Evolutionary conservation across 2,113 vertebrate genomes (phyloP), one percentile per base, ranked within the genome.

Genomic region (Plestiodon gilberti): DNA sequence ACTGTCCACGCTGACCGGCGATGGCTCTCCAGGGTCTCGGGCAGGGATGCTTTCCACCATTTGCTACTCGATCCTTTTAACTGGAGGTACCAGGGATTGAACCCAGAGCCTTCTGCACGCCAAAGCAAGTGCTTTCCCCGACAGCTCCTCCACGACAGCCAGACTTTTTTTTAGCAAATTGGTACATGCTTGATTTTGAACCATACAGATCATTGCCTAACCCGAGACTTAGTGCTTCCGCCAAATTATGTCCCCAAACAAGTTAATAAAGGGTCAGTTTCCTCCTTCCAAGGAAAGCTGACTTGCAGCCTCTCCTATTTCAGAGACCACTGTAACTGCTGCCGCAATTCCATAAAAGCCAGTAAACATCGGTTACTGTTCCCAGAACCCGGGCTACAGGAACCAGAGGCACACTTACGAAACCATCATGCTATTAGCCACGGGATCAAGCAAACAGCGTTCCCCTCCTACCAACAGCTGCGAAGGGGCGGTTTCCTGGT

Each of bases 401-500:
- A 33, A 8, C 28, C 6, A 22, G 55, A 61, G n/a, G 55, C 10
- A 52, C 15, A 5, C 38, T 43, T 4, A 9, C 38, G 35, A 9
- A 10, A 22, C 73, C 55, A 30, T 15, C 48, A 71, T 33, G 20
- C 17, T 8, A 71, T 38, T 9, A 1, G 1, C 10, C 4, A 43
- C 3, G 2, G 4, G 28, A 6, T 23, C 48, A 69, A 35, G 18
- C 64, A 11, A 35, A n/a, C 7, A n/a, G 3, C 30, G 23, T 17
- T 18, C n/a, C 6, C 55, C 20, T 75, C 40, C 80, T 33, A n/a
- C 82, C 1, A 90, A 43, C 71, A 76, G 43, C 52, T 25, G 38
- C 48, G 82, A 67, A 71, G 65, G 83, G 75, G 83, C 1, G 30
- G 81, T 84, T 87, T 85, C 64, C 52, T 65, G 73, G 28, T 35